These are phyloP conservation scores for Misgurnus mizolepis DNA, from an alignment of 2,113 vertebrate genomes.

Conservation along the genomic window DNA sequence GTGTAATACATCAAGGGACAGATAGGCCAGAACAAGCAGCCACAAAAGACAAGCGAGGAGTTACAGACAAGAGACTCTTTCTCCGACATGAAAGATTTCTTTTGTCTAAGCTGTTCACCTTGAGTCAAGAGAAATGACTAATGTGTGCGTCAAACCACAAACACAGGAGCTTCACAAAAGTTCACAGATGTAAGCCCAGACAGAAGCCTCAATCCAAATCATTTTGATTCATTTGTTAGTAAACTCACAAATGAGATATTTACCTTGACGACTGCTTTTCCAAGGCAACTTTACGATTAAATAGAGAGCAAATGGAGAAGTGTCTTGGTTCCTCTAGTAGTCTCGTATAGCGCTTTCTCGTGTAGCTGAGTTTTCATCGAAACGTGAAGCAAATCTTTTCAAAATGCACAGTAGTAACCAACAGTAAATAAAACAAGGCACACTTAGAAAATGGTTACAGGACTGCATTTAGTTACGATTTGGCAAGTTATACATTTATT, in stretches of 20 bases:
- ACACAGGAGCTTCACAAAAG: not conserved
- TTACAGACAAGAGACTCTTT: constrained; percentile 16
- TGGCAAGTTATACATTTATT: no score
- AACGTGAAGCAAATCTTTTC: no score
- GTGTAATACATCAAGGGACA: constrained; percentile 41
- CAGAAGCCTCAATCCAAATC: not conserved
- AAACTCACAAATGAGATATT: not conserved
- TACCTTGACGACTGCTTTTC: no score
- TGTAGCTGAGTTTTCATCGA: no score
- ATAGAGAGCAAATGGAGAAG: no score
- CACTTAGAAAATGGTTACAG: no score
- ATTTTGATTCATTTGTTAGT: not conserved
- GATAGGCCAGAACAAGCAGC: constrained; percentile 25
- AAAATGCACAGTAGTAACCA: no score
- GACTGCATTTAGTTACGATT: no score
- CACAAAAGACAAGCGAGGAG: constrained; percentile 14
- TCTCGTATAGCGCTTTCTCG: no score
- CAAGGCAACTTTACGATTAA: no score
- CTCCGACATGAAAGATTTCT: not conserved
- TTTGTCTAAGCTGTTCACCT: constrained; percentile 22
- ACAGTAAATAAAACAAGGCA: no score
- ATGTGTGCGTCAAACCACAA: constrained; percentile 1
- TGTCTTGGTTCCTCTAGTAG: no score
- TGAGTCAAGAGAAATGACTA: constrained; percentile 3
- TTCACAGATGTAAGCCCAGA: not conserved